Evolutionary conservation across 2,888 invertebrate genomes (phyloP).

Genomic region (Rotaria sp.): DNA sequence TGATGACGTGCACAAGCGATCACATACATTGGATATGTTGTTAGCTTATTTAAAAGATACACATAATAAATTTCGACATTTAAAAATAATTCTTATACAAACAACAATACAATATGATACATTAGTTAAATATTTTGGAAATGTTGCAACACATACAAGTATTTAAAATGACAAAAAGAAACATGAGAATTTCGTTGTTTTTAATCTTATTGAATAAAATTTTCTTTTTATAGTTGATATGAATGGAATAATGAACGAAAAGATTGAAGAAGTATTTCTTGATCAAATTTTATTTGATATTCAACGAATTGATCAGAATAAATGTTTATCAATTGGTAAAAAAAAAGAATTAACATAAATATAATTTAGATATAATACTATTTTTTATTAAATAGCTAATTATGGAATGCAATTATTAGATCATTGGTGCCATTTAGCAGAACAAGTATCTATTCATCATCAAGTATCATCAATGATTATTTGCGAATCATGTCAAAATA

Average conservation of each 20-base stretch:
- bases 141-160: conserved; percentile 18
- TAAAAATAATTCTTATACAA: conserved; percentile 3
- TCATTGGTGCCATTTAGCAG: not conserved
- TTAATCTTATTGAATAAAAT: no score
- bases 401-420: conserved; percentile 7
- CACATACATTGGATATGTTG: conserved; percentile 8
- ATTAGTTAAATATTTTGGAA: not conserved
- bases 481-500: not conserved
- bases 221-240: not conserved
- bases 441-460: not conserved
- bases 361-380: no score
- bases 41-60: conserved; percentile 26
- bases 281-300: conserved; percentile 18
- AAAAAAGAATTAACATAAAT: no score
- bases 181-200: not conserved
- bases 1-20: conserved; percentile 14
- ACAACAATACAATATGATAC: conserved; percentile 22
- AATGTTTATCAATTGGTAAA: not conserved
- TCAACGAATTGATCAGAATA: not conserved
- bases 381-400: not conserved
- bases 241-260: not conserved
- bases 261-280: not conserved
- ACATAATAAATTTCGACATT: conserved; percentile 12
- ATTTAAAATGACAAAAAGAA: no score
- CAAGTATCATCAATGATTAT: not conserved